Evolutionary conservation across 1,140 invertebrate species (phyloP).

Genomic region (Magallana angulata): DNA sequence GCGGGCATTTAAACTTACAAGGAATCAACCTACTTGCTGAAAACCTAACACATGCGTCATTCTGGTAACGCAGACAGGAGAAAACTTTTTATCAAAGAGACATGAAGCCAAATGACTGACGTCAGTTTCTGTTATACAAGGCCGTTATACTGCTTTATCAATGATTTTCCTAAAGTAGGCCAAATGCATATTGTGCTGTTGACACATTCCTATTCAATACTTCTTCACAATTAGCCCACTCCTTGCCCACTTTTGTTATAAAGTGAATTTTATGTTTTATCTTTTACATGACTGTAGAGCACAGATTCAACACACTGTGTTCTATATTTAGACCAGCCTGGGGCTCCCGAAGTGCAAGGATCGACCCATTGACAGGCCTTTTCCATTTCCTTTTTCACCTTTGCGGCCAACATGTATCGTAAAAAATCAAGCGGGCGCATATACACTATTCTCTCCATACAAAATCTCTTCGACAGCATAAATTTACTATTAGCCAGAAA

Average conservation of each 20-base stretch:
- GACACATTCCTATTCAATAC: not conserved
- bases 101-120: conserved; percentile 32
- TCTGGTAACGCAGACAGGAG: not conserved
- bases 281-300: conserved; percentile 13
- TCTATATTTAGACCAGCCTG: conserved; percentile 6
- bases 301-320: not conserved
- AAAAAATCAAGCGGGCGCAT: not conserved
- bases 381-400: conserved; percentile 17
- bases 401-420: not conserved
- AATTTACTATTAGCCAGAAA: not conserved
- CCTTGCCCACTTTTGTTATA: not conserved
- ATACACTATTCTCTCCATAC: not conserved
- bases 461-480: not conserved
- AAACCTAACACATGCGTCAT: not conserved
- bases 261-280: not conserved
- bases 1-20: not conserved
- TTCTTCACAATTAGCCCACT: not conserved
- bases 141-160: not conserved
- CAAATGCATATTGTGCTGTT: not conserved
- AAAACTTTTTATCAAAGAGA: conserved; percentile 19
- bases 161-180: not conserved
- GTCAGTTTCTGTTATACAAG: not conserved
- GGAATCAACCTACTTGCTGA: not conserved
- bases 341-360: not conserved
- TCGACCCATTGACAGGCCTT: conserved; percentile 25